Conservation (phyloP, 2,888 invertebrate genomes). For the Euphydryas editha region DNA sequence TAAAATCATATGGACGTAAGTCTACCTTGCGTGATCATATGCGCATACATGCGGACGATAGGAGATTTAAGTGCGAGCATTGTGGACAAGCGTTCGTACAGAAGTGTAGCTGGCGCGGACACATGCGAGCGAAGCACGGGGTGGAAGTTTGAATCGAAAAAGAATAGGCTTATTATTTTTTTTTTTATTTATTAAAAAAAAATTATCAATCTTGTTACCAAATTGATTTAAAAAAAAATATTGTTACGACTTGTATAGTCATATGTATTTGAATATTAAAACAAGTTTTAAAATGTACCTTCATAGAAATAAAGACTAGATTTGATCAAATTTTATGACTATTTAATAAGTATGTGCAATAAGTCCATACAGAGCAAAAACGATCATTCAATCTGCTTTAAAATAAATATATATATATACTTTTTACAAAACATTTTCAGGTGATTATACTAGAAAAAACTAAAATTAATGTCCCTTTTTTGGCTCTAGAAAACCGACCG, state of each 20-base stretch:
- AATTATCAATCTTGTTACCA: slow-evolving; percentile 5
- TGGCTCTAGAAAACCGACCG: too few relatives aligned
- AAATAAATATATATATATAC: too few relatives aligned
- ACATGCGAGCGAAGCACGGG: slow-evolving; percentile 49
- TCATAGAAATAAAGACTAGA: neutral
- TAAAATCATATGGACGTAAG: slow-evolving; percentile 46
- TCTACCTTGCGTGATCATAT: slow-evolving; percentile 53
- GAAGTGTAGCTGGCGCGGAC: slow-evolving; percentile 52
- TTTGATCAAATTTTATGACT: neutral
- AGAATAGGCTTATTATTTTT: neutral
- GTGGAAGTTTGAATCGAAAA: slow-evolving; percentile 15
- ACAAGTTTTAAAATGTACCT: neutral
- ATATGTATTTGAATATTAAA: neutral
- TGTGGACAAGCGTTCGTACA: slow-evolving; percentile 53
- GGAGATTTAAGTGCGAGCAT: slow-evolving; percentile 50
- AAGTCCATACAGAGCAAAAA: too few relatives aligned
- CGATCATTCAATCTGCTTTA: too few relatives aligned
- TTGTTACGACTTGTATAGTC: neutral
- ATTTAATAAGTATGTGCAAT: neutral
- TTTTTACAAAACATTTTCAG: too few relatives aligned
- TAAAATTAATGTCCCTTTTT: too few relatives aligned
- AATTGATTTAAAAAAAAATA: neutral
- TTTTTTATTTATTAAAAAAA: too few relatives aligned
- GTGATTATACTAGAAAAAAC: too few relatives aligned
- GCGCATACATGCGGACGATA: slow-evolving; percentile 54